Percentiles rank a stretch among this genome's conserved stretches.
These are phyloP conservation scores for Halocaridina rubra DNA, from an alignment of 2,888 invertebrate species.

Conservation along the genomic window DNA sequence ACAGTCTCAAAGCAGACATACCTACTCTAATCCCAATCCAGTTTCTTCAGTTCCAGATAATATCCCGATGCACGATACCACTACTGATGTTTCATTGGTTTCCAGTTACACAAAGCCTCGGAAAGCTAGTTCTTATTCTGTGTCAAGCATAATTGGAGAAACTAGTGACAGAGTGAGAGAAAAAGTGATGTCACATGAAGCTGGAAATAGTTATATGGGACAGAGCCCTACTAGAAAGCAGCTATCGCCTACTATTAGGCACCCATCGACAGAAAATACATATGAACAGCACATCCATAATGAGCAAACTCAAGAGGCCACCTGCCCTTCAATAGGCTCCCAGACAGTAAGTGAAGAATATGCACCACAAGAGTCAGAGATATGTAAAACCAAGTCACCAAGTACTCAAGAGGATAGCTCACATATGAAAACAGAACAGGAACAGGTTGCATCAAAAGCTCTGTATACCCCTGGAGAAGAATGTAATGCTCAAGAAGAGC, in stretches of 20 bases:
- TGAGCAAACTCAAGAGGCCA: constrained; percentile 16
- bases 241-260: constrained; percentile 21
- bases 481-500: background rate
- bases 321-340: background rate
- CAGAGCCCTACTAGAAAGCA: constrained; percentile 44
- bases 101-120: constrained; percentile 43
- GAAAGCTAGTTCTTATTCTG: constrained; percentile 62
- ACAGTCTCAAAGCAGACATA: constrained; percentile 42
- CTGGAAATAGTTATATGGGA: constrained; percentile 28
- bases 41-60: constrained; percentile 32
- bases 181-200: constrained; percentile 7
- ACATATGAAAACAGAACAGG: background rate
- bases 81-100: constrained; percentile 12
- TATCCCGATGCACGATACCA: constrained; percentile 25
- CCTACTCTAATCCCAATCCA: constrained; percentile 12
- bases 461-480: background rate
- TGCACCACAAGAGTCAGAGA: constrained; percentile 12
- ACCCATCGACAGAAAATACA: background rate
- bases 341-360: constrained; percentile 21
- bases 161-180: constrained; percentile 48
- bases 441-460: background rate
- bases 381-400: background rate
- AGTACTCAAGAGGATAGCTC: background rate
- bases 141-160: constrained; percentile 63
- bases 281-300: constrained; percentile 37